These are phyloP conservation scores for Phainopepla nitens DNA, from an alignment of 2,113 vertebrate species.

Conservation along the genomic window DNA sequence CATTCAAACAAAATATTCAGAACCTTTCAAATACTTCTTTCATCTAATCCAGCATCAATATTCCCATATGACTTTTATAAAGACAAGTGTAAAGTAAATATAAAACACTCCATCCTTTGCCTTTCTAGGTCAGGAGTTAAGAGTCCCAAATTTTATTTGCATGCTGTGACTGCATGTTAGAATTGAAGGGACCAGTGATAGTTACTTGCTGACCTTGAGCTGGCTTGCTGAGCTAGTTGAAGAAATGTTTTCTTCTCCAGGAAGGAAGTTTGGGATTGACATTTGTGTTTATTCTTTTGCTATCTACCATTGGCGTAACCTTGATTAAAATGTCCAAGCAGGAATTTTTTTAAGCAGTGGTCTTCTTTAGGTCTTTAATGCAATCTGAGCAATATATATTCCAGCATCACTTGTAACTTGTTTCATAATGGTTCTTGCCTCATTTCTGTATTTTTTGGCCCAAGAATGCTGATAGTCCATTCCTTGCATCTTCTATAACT, in stretches of 20 bases:
- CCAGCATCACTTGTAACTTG: not conserved
- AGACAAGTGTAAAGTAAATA: not conserved
- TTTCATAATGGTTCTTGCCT: not conserved
- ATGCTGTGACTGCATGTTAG: not conserved
- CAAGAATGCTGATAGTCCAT: not conserved
- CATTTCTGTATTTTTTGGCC: not conserved
- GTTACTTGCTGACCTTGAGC: not conserved
- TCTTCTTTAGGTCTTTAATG: not conserved
- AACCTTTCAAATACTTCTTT: not conserved
- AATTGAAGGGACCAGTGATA: not conserved
- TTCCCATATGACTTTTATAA: not conserved
- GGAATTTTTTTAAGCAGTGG: not conserved
- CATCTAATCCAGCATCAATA: not conserved
- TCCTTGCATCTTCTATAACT: not conserved
- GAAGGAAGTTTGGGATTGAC: not conserved
- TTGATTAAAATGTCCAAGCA: not conserved
- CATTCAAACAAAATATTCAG: not conserved
- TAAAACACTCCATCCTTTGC: not conserved
- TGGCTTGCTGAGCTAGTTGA: not conserved
- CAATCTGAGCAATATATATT: not conserved
- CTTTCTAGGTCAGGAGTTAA: not conserved
- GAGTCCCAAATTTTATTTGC: not conserved
- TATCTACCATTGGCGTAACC: not conserved
- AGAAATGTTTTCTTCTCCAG: not conserved
- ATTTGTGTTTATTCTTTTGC: not conserved